These are phyloP conservation scores for Mugil cephalus DNA, from an alignment of 2,113 vertebrate species.

Conservation along the genomic window DNA sequence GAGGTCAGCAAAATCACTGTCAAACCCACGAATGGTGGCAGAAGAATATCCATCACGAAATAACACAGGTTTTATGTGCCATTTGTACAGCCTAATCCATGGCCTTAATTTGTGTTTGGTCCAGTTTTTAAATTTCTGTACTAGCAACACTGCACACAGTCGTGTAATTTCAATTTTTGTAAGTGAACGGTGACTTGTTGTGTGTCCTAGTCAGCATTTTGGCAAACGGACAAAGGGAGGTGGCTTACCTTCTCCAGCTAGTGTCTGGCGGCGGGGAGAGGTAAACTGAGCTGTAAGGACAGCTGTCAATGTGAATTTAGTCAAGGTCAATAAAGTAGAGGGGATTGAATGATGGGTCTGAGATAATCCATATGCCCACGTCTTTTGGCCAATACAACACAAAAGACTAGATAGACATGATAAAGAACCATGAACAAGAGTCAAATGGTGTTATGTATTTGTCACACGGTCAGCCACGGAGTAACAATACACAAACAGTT, in stretches of 20 bases:
- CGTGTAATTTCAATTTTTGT: conserved; percentile 3
- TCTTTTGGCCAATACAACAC: conserved; percentile 15
- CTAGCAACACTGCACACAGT: not conserved
- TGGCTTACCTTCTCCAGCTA: conserved; percentile 96
- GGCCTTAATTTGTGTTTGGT: not conserved
- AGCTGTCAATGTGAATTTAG: conserved; percentile 93
- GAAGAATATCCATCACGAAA: conserved; percentile 6
- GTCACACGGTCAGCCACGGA: not conserved
- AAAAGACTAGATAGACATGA: conserved; percentile 20
- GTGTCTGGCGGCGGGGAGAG: conserved; percentile 96
- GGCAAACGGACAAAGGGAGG: conserved; percentile 27
- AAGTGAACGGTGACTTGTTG: not conserved
- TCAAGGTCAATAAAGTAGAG: conserved; percentile 84
- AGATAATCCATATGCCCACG: conserved; percentile 35
- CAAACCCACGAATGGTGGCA: conserved; percentile 3
- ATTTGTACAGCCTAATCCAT: not conserved
- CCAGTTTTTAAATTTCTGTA: not conserved
- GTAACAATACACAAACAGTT: not conserved
- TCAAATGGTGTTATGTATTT: conserved; percentile 14
- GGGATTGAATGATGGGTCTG: conserved; percentile 43
- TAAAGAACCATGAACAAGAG: conserved; percentile 23
- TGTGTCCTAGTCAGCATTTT: conserved; percentile 15
- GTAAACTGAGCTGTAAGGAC: conserved; percentile 96
- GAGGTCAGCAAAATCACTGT: conserved; percentile 44
- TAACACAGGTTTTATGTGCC: not conserved